Evolutionary conservation across 2,113 vertebrate genomes (phyloP), one percentile per base, ranked within the genome.

Genomic region (Motacilla tschutschensis): DNA sequence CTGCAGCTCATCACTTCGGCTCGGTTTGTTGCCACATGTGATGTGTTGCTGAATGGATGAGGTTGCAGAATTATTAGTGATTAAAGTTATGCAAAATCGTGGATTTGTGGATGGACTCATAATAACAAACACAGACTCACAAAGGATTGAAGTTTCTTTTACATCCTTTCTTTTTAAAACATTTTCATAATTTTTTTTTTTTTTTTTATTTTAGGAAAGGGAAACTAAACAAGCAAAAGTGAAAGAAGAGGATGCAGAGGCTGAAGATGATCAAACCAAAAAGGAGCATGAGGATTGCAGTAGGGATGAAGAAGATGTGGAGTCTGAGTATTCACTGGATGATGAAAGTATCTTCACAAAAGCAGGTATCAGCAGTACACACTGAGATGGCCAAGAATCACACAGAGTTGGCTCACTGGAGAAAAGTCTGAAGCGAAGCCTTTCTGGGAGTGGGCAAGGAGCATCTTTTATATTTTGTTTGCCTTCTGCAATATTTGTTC

Each of bases 321-420:
- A 96, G 17, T 98, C 97, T 3, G 98, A 98, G 35, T 98, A 97
- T 92, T 98, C 97, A 3, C 93, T 98, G 1, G 96, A 94, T 16
- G 99, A 99, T 53, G 98, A 99, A 92, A 95, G 95, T 60, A 94
- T 99, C 79, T 97, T 99, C 53, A 97, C 97, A 57, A 98, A 98
- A 98, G 98, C 98, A 91, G 99, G 99, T 99, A 76, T 51, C 28
- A 35, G 28, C 46, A 12, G 12, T 12, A 25, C 7, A 1, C 14
- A 35, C 22, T 18, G 31, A 46, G 8, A 7, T 26, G 43, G 9
- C 60, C 15, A 33, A 36, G 40, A 65, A 25, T 73, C 14, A 46
- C n/a, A 80, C 29, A 24, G 8, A 41, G 2, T 12, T 59, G 41
- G 25, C 48, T 77, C 33, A 24, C 21, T n/a, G 48, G 16, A 67